Conservation (phyloP, 2,888 invertebrate species). For the Poecilobothrus nobilitatus region DNA sequence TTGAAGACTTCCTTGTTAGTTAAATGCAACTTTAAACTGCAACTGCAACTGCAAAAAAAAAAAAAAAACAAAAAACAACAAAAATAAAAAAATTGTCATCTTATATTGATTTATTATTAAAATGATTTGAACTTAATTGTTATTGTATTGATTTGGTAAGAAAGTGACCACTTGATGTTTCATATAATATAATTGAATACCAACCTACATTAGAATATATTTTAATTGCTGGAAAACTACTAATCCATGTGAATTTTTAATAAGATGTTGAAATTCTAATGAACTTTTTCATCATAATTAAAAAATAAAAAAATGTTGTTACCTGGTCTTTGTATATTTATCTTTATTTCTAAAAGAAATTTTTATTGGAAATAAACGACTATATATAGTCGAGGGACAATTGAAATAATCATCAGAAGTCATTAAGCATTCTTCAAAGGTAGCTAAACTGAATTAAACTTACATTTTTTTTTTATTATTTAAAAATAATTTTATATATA, state of each 20-base stretch:
- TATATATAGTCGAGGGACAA: constrained; percentile 31
- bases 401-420: constrained; percentile 36
- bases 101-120: not conserved
- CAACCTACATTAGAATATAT: not conserved
- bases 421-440: constrained; percentile 32
- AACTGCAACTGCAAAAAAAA: too few relatives aligned
- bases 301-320: too few relatives aligned
- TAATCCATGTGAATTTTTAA: not conserved
- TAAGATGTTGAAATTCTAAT: not conserved
- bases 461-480: not conserved
- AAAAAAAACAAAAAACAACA: too few relatives aligned
- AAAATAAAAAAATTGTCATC: not conserved
- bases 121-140: not conserved
- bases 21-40: not conserved
- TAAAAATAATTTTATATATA: constrained; percentile 9
- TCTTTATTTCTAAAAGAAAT: not conserved
- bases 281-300: not conserved
- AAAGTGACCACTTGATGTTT: not conserved
- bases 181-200: not conserved
- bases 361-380: too few relatives aligned
- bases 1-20: not conserved
- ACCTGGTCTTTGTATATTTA: too few relatives aligned
- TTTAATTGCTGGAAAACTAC: not conserved
- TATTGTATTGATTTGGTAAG: not conserved
- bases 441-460: constrained; percentile 20